Evolutionary conservation across 2,888 invertebrate species (phyloP).

Genomic region (Antheraea assamensis): DNA sequence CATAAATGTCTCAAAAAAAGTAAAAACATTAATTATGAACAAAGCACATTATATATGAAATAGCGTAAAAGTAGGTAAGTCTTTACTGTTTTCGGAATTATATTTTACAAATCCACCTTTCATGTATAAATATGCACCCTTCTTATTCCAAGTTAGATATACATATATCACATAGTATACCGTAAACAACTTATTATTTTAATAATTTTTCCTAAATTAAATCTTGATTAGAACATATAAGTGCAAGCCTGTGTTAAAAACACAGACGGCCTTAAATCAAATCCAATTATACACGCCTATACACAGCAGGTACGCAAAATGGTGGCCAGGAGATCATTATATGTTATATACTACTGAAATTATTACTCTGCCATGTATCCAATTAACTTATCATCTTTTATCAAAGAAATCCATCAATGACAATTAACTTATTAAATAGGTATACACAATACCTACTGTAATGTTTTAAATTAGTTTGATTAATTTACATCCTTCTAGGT

Average conservation of each 20-base stretch:
- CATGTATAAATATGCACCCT: too few relatives aligned
- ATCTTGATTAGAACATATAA: neutral
- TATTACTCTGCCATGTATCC: neutral
- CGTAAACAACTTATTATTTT: neutral
- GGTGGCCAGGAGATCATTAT: constrained; percentile 4
- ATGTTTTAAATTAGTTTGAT: neutral
- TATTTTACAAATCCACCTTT: too few relatives aligned
- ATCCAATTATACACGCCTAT: constrained; percentile 19
- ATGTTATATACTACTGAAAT: constrained; percentile 3
- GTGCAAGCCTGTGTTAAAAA: constrained; percentile 1
- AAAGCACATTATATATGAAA: too few relatives aligned
- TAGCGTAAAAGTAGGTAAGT: too few relatives aligned
- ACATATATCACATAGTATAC: neutral
- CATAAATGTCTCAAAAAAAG: too few relatives aligned
- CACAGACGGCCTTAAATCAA: constrained; percentile 20
- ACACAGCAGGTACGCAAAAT: constrained; percentile 7
- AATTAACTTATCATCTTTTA: neutral
- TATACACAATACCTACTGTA: neutral
- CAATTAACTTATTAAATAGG: neutral
- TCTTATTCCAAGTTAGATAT: too few relatives aligned
- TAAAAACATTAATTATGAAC: too few relatives aligned
- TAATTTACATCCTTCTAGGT: too few relatives aligned
- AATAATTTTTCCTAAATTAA: neutral
- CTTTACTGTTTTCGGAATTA: too few relatives aligned
- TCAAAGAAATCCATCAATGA: neutral